Evolutionary conservation across 2,113 vertebrate genomes (phyloP), one percentile per base, ranked within the genome.

Genomic region (Hyla sarda): DNA sequence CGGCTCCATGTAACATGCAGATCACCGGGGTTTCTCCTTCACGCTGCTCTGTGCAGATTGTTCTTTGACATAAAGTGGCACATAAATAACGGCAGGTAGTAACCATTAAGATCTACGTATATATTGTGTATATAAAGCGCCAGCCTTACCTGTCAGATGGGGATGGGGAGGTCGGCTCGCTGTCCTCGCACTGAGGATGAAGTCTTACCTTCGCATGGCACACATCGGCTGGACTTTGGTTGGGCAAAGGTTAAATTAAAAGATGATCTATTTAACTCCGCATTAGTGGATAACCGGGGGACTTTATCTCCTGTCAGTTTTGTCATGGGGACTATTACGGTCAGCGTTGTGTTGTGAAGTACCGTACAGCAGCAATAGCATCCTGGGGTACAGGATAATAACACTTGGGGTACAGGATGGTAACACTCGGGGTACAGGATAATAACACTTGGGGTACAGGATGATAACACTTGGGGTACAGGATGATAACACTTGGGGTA

Each of bases 211-310:
- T 21, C 50, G 50, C 34, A 28, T 86, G 65, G 34, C 67, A 32
- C 47, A 12, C 11, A 28, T 47, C 87, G 85, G 9, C 84, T 92
- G 95, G 92, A 97, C 96, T 97, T 97, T 96, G 95, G 92, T 91
- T 90, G 94, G 89, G 87, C 96, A 96, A 97, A 97, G 97, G 95
- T 97, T 93, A 92, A 92, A 92, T 92, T 99, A 97, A 98, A 96
- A 94, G 96, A 88, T 98, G 89, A 97, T 96, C 92, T 96, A 97
- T 99, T 98, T 96, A 98, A 96, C 96, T 88, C 91, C 34, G 89
- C 91, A 90, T 88, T 60, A 83, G 82, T 78, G 86, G 80, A 52
- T 88, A 67, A 58, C 21, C 82, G 41, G 28, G n/a, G 11, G 16
- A 32, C 28, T 21, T 41, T 54, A 74, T 48, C 67, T 54, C 11